Evolutionary conservation across 2,797 vertebrate genomes (phyloP).

Genomic region (Silurus aristotelis): DNA sequence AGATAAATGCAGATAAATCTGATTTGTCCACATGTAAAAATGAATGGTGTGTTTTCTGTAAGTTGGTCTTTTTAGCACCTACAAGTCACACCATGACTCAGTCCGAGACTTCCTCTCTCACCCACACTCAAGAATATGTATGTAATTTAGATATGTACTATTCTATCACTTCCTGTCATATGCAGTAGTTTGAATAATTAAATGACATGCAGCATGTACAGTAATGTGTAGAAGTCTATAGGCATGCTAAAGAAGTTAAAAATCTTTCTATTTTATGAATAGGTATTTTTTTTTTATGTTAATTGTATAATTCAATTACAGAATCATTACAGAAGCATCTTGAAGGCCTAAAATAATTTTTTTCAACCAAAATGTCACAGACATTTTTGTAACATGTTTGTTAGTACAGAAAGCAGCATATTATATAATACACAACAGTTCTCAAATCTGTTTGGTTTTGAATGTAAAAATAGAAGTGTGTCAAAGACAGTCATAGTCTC

Average conservation of each 20-base stretch:
- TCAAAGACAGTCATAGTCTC: not conserved
- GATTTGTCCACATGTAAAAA: constrained; percentile 3
- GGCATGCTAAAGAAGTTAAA: too few species aligned
- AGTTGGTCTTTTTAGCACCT: constrained; percentile 32
- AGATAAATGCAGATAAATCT: not conserved
- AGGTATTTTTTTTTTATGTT: not conserved
- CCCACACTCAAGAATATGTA: constrained; percentile 54
- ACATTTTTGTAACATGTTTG: not conserved
- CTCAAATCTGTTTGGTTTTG: not conserved
- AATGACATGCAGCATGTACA: not conserved
- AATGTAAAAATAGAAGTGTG: not conserved
- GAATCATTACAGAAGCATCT: not conserved
- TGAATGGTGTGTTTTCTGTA: not conserved
- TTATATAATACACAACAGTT: not conserved
- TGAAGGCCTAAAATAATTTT: not conserved
- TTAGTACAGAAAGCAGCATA: not conserved
- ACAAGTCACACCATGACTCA: constrained; percentile 53
- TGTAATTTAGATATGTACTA: constrained; percentile 53
- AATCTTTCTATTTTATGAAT: not conserved
- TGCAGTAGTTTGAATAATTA: constrained; percentile 40
- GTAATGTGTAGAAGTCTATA: not conserved
- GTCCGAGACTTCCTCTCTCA: constrained; percentile 57
- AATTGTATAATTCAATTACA: not conserved
- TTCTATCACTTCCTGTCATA: constrained; percentile 59
- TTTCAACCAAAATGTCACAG: not conserved